These are phyloP conservation scores for Loris lydekkerianus DNA, from an alignment of 2,797 vertebrate genomes.

Conservation along the genomic window DNA sequence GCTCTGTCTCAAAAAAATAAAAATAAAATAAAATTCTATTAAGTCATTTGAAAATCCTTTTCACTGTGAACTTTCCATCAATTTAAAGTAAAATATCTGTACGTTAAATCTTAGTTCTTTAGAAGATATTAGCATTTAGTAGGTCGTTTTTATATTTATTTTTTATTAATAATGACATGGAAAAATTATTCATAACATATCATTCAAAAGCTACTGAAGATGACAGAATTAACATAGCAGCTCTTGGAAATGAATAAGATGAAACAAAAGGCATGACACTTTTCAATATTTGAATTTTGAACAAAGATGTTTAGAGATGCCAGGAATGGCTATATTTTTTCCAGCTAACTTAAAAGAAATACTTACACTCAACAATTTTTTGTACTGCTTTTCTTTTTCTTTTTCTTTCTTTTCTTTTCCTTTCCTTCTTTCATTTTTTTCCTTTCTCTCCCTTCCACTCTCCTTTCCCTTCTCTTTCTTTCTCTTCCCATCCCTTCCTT, in stretches of 20 bases:
- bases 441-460: not conserved
- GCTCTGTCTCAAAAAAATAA: too few relatives aligned
- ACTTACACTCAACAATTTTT: not conserved
- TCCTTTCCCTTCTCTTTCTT: not conserved
- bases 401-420: not conserved
- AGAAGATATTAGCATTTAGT: conserved; percentile 19
- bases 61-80: not conserved
- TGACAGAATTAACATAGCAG: not conserved
- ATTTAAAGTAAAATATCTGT: conserved; percentile 44
- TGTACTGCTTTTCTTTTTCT: not conserved
- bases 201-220: not conserved
- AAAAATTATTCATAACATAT: not conserved
- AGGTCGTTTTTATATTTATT: not conserved
- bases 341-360: not conserved
- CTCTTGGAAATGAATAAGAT: not conserved
- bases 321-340: not conserved
- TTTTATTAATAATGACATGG: not conserved
- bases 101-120: conserved; percentile 9
- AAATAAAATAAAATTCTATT: not conserved
- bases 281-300: conserved; percentile 56
- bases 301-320: not conserved
- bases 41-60: conserved; percentile 43
- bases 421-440: not conserved
- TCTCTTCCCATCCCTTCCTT: not conserved
- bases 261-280: not conserved